phyloP scores from a whole-genome alignment of 2,888 invertebrate genomes.

The Timandra comae region DNA sequence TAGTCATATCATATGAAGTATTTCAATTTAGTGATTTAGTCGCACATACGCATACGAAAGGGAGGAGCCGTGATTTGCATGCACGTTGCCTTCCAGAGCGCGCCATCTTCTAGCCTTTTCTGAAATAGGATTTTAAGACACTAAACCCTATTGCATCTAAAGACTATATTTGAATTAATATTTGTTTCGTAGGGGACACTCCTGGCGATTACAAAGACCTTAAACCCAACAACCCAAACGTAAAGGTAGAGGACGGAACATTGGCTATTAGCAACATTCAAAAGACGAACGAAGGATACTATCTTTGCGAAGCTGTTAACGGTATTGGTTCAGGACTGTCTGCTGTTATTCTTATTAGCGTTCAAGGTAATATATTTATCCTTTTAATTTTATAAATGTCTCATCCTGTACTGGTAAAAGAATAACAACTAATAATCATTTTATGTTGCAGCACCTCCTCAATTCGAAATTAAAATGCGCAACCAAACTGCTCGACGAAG shows the following conservation, averaged over 20 bases:
- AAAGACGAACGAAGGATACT: slow-evolving; percentile 95
- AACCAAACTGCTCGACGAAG: slow-evolving; percentile 94
- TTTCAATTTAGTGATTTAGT: too few relatives aligned
- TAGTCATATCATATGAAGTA: too few relatives aligned
- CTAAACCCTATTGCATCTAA: too few relatives aligned
- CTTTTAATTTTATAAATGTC: not conserved
- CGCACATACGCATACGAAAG: too few relatives aligned
- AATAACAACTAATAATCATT: slow-evolving; percentile 1
- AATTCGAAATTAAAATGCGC: slow-evolving; percentile 93
- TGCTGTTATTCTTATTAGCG: slow-evolving; percentile 94
- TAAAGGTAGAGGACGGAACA: slow-evolving; percentile 96
- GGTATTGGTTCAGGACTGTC: slow-evolving; percentile 96
- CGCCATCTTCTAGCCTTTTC: too few relatives aligned
- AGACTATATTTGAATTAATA: too few relatives aligned
- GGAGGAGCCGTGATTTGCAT: too few relatives aligned
- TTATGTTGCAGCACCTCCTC: slow-evolving; percentile 87
- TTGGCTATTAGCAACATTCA: slow-evolving; percentile 92
- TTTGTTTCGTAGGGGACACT: slow-evolving; percentile 81
- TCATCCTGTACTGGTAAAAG: too few relatives aligned
- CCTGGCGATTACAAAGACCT: slow-evolving; percentile 96
- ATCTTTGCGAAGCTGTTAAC: slow-evolving; percentile 96
- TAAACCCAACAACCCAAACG: slow-evolving; percentile 92
- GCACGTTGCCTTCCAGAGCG: too few relatives aligned
- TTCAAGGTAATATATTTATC: slow-evolving; percentile 81
- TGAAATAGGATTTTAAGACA: too few relatives aligned